A percentile compares a stretch with the other conserved stretches of the same genome.
These are phyloP conservation scores for Pissodes strobi DNA, from an alignment of 1,140 invertebrate species.

Conservation along the genomic window DNA sequence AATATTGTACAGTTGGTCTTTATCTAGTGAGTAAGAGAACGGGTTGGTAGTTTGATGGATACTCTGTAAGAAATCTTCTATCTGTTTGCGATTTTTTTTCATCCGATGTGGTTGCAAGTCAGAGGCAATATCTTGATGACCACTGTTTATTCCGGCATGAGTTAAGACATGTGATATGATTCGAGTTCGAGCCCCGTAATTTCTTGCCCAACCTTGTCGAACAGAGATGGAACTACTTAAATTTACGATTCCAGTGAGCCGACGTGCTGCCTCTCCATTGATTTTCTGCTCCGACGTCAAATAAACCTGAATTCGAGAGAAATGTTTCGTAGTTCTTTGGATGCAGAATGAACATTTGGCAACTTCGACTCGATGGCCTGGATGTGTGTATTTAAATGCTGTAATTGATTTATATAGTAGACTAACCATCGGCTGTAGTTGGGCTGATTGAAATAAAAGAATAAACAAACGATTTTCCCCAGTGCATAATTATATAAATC, in stretches of 20 bases:
- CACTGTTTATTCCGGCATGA: no score
- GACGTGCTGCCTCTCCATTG: conserved; percentile 38
- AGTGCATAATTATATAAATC: no score
- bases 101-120: background rate
- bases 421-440: conserved; percentile 34
- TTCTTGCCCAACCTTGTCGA: conserved; percentile 37
- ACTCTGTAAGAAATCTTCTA: background rate
- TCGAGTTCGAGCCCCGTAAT: conserved; percentile 19
- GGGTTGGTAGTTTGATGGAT: background rate
- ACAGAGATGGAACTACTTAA: conserved; percentile 37
- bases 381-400: background rate
- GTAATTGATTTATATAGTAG: conserved; percentile 16
- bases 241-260: conserved; percentile 31
- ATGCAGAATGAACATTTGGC: conserved; percentile 33
- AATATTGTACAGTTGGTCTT: background rate
- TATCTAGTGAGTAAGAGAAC: background rate
- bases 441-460: conserved; percentile 32
- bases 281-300: conserved; percentile 38
- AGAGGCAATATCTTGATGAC: background rate
- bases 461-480: background rate
- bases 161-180: conserved; percentile 1
- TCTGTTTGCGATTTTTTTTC: background rate
- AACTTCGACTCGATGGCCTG: background rate
- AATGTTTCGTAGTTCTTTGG: conserved; percentile 37
- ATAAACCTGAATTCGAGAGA: conserved; percentile 43